These are phyloP conservation scores for Argyra leucocephala DNA, from an alignment of 2,888 invertebrate species.

Conservation along the genomic window DNA sequence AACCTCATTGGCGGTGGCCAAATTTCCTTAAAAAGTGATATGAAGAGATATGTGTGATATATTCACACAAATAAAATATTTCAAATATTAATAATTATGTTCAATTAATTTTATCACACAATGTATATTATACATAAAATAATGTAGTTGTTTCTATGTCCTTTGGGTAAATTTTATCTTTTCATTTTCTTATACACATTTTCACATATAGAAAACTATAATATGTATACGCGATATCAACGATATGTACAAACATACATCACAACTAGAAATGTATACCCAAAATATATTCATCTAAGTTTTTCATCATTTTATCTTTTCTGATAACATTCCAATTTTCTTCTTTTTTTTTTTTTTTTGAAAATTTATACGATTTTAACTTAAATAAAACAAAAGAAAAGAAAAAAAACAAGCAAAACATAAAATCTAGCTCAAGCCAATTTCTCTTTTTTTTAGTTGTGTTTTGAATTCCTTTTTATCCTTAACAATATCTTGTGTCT, in stretches of 20 bases:
- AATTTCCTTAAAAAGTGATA: too few relatives aligned
- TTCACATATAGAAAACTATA: too few relatives aligned
- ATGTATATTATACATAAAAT: too few relatives aligned
- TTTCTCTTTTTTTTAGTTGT: background rate
- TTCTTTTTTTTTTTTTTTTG: background rate
- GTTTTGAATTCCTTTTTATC: background rate
- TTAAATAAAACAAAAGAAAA: background rate
- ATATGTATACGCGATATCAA: too few relatives aligned
- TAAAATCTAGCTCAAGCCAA: background rate
- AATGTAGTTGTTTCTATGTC: background rate
- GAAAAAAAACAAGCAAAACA: background rate
- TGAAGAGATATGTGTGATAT: too few relatives aligned
- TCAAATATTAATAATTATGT: too few relatives aligned
- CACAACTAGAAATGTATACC: too few relatives aligned
- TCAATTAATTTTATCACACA: too few relatives aligned
- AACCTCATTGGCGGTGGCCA: too few relatives aligned
- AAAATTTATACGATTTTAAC: background rate
- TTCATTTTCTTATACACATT: background rate
- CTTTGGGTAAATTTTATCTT: conserved; percentile 1
- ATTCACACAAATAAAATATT: too few relatives aligned
- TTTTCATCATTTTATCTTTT: background rate
- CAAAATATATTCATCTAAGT: background rate
- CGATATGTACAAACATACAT: too few relatives aligned
- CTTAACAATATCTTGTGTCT: background rate
- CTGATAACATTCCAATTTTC: background rate